Base-by-base conservation (phyloP, 2,888 invertebrate genomes). In the Sphaerophoria taeniata region DNA sequence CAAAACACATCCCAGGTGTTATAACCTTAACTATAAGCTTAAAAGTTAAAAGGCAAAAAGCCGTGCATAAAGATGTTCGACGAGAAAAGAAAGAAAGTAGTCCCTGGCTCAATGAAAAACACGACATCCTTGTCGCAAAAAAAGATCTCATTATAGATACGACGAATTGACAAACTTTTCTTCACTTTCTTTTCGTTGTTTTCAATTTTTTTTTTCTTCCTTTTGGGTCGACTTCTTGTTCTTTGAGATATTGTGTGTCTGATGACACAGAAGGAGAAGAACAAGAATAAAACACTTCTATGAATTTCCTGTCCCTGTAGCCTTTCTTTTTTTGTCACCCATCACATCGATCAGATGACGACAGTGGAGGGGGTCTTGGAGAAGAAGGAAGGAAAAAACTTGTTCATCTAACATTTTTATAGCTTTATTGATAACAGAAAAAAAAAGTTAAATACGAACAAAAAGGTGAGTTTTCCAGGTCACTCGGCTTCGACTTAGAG, bases 61-160 rank as follows among this genome's bases (percentile, higher is more conserved):
- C 36, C 45, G 39, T 31, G 34, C 53, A 83, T 79, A 79, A 79
- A 72, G 72, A 72, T 80, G 71, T 84, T 67, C 60, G 55, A 49
- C 53, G 58, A 80, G 24, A 60, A 60, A 24, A 43, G 11, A 43
- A 24, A 24, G 24, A 24, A 24, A 43, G 43, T 43, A 43, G 67
- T 58, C 47, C 49, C 61, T 74, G 80, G 80, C 53, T 84, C 72
- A 80, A 72, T 80, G 75, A 79, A 33, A 69, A 81, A 39, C 63
- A 81, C 51, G 24, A 81, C 45, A 81, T 85, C 81, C 85, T 81
- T 81, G 76, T 85, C 65, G 81, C 70, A 73, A 51, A 69, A 85
- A 51, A 69, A 85, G 85, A 85, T 85, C 85, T 85, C 85, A 85
- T 85, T 85, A 85, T 85, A 85, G 85, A 85, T 85, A 85, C 69